Evolutionary conservation across 2,888 invertebrate genomes (phyloP), one percentile per base, ranked within the genome.

Genomic region (Macrophya alboannulata): DNA sequence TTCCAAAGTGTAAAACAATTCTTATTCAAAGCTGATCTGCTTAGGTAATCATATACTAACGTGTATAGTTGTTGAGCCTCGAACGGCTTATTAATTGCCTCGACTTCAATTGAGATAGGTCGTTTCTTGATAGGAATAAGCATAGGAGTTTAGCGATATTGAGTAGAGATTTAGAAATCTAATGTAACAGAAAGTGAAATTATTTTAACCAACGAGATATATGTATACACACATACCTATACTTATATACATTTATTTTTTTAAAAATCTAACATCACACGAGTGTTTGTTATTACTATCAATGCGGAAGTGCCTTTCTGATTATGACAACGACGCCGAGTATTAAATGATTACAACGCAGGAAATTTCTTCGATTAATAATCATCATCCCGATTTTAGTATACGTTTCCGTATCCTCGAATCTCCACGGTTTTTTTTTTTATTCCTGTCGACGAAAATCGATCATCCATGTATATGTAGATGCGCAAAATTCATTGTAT

Each of bases 141-240:
- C 37, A 77, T 77, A 43, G 37, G 55, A 77, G n/a, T 55, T 17
- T n/a, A 37, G 10, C 4, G n/a, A 62, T 62, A 25, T 81, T 62
- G 6, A 62, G 3, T 31, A 62, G 81, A 62, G 59, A 81, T 81
- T 62, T 81, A 62, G 9, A n/a, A 81, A 62, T 59, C 51, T 62
- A 81, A 9, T 37, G 17, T 51, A 77, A 55, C 37, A n/a, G 21
- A 10, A n/a, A 45, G 8, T 37, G 65, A 51, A 72, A 86, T 87
- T 84, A 82, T 85, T 86, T 37, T 65, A 72, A 71, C 79, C 71
- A 84, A 84, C 77, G 71, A 86, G 86, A 85, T 86, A 84, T 87
- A 87, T 84, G 84, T 76, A 87, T 84, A 83, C 84, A 84, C n/a
- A 21, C 21, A 48, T 72, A 72, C 72, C 81, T 81, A 84, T 45